Base-by-base conservation (phyloP, 1,140 invertebrate genomes). In the Semibalanus balanoides region DNA sequence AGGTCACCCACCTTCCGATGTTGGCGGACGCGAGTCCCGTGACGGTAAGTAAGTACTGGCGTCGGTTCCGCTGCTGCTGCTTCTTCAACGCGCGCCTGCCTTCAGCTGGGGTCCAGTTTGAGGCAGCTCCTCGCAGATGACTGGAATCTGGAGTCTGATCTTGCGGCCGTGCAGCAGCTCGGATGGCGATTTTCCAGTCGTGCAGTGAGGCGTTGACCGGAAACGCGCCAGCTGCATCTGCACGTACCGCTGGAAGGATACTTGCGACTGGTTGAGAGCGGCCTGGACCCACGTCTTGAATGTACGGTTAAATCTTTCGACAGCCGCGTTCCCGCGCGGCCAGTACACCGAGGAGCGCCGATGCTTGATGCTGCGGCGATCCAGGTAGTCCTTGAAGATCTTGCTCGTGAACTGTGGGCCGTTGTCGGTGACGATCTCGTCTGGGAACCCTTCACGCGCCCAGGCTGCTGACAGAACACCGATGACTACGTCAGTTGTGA, bases 401-500 rank as follows among this genome's bases (percentile, higher is more conserved):
- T 71, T 27, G 72, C 74, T 71, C 19, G 29, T 79, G 51, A 79
- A 79, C 73, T 79, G 78, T 19, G 30, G 51, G 3, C 78, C 76
- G 73, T 79, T 79, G 31, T 74, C 78, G n/a, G 69, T 70, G 17
- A 73, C 70, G 30, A 79, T 30, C 35, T 74, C 31, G 25, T 73
- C 76, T 27, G 69, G 78, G 70, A 70, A 75, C 28, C 74, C 74
- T 72, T 76, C 74, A n/a, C 72, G 69, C 28, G 72, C 9, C 75
- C 76, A 79, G 29, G 78, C 78, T 3, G 40, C 27, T 27, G 31
- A n/a, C 29, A 79, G 30, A 25, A 78, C 64, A 9, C 76, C 40
- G 22, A 79, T 75, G 35, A 79, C 78, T 74, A 29, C 43, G 29
- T 51, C 40, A 14, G 64, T 71, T 17, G 76, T 76, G 27, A 79